phyloP scores from a whole-genome alignment of 1,140 invertebrate species.

The Hetaerina americana region DNA sequence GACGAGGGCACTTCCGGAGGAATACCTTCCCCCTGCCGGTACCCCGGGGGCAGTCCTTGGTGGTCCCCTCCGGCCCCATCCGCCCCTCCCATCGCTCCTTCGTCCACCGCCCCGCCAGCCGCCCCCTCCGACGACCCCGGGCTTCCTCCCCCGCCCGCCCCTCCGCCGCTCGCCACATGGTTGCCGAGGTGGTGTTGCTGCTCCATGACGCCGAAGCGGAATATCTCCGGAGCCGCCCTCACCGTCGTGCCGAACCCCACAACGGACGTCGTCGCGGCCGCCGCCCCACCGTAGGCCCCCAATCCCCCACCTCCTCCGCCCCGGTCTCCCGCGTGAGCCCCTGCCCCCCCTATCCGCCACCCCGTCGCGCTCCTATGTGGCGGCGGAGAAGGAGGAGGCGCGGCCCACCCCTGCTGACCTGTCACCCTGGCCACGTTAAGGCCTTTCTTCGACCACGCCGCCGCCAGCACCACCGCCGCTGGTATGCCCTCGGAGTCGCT shows the following conservation, averaged over 20 bases:
- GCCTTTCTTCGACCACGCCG: not conserved
- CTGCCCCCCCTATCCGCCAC: not conserved
- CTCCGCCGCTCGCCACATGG: not conserved
- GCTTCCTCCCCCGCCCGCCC: not conserved
- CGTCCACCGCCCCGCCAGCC: not conserved
- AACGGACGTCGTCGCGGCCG: not conserved
- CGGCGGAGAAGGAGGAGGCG: not conserved
- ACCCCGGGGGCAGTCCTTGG: not conserved
- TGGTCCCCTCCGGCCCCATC: too few species aligned
- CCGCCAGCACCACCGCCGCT: too few species aligned
- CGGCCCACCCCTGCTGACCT: not conserved
- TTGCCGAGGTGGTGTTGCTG: not conserved
- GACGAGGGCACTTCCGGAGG: slow-evolving; percentile 31
- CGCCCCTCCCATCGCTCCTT: not conserved
- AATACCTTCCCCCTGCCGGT: not conserved
- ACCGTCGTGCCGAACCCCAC: not conserved
- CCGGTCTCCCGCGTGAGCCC: not conserved
- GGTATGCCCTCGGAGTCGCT: too few species aligned
- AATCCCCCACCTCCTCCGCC: too few species aligned
- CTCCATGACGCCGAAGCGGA: not conserved
- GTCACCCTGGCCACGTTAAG: not conserved
- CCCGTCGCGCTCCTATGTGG: not conserved
- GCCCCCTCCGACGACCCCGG: not conserved
- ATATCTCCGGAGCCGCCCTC: not conserved
- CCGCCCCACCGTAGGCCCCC: not conserved